Evolutionary conservation across 1,140 invertebrate genomes (phyloP), one percentile per base, ranked within the genome.

Genomic region (Drepana arcuata): DNA sequence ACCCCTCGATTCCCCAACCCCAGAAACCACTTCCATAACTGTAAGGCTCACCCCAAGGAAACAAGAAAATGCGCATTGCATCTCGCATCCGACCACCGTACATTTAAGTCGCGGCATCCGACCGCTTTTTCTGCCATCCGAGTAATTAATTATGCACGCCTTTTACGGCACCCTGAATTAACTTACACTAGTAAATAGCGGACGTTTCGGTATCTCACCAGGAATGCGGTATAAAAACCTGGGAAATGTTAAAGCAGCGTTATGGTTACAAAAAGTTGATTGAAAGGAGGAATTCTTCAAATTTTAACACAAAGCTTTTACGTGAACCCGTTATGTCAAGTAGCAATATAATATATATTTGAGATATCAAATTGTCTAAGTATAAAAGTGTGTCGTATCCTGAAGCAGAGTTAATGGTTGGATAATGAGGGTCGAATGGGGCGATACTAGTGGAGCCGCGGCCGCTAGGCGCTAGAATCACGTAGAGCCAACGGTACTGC

Each of bases 111-210:
- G 42, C 46, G 56, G 55, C 51, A 63, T 65, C 53, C 37, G 41
- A 64, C 65, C 45, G 45, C 69, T 80, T 80, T 74, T 80, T 80
- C 42, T 50, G 37, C 56, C 46, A 46, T 34, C 43, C 41, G 14
- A 40, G 59, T 68, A 75, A 71, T 77, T n/a, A n/a, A n/a, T n/a
- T 77, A 69, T 77, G 69, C 61, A 73, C 58, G 59, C 72, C 72
- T 54, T 77, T 71, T 77, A 80, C 47, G 63, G 67, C 26, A 47
- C 46, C 51, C 49, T 49, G 61, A 71, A 73, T 72, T 68, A 67
- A 67, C 51, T 48, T 61, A 61, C n/a, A n/a, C n/a, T n/a, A n/a
- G n/a, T n/a, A n/a, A n/a, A n/a, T n/a, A n/a, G n/a, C n/a, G n/a
- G n/a, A n/a, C n/a, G n/a, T n/a, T n/a, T n/a, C n/a, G n/a, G n/a